Evolutionary conservation across 2,797 vertebrate genomes (phyloP), one percentile per base, ranked within the genome.

Genomic region (Cuniculus paca): DNA sequence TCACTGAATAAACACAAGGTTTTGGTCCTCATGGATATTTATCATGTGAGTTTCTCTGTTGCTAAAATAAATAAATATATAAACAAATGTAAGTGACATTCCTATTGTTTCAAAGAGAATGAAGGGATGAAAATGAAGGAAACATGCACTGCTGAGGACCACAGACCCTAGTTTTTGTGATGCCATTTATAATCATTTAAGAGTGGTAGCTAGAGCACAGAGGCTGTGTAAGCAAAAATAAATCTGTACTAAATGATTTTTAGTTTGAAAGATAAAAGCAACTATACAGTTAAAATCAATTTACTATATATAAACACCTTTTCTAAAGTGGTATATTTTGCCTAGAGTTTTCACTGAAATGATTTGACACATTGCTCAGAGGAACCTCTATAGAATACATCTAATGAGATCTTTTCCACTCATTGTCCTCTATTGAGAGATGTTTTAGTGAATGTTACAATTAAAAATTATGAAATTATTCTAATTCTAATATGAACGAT

Each of bases 401-500:
- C 8, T 83, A 90, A 86, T 65, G 54, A 94, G 36, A 42, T 95
- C 17, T 81, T 81, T 74, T 70, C 42, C 26, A 85, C 79, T 96
- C 34, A 91, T 80, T 58, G 52, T 81, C 87, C 78, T 86, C 84
- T 93, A 68, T 79, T 95, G 61, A 94, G 65, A 88, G 87, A 61
- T 90, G 60, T 34, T 97, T 90, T 93, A 88, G 39, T 50, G 91
- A 96, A 58, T 75, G 28, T 56, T 72, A 52, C 77, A 80, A 97
- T 91, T 92, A 72, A 92, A 95, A 97, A 80, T 42, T 48, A 28
- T 83, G 93, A 83, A 91, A 91, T 88, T 50, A 86, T 90, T 86
- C 36, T 6, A 65, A n/a, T 97, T 95, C 20, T 19, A 94, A 28
- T 75, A 52, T 93, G n/a, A 90, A 68, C 26, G 31, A 5, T 91